These are phyloP conservation scores for Cyprinodon brontotheroides DNA, from an alignment of 2,113 vertebrate genomes.

Conservation along the genomic window DNA sequence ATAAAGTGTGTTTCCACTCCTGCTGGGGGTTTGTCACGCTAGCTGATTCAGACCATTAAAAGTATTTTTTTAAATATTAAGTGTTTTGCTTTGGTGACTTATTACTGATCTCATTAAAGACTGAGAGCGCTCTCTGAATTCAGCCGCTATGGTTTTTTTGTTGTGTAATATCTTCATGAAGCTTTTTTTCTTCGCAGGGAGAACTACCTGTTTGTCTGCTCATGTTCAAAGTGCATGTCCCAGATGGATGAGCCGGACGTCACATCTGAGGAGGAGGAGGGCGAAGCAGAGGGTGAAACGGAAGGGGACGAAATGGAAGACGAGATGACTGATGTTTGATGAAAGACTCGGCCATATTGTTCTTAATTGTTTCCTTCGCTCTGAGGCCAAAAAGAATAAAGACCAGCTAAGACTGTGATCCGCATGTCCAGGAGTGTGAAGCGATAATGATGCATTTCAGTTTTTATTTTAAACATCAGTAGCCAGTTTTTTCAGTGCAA, in stretches of 20 bases:
- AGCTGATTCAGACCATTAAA: conserved; percentile 25
- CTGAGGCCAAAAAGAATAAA: conserved; percentile 37
- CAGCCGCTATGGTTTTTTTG: not conserved
- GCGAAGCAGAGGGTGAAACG: conserved; percentile 82
- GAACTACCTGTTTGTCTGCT: conserved; percentile 96
- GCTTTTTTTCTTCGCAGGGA: conserved; percentile 80
- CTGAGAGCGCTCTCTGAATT: conserved; percentile 6
- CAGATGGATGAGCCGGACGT: conserved; percentile 89
- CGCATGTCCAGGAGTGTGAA: conserved; percentile 10
- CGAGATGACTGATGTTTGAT: conserved; percentile 98
- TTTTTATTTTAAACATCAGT: conserved; percentile 9
- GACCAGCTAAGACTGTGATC: conserved; percentile 15
- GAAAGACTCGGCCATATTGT: conserved; percentile 53
- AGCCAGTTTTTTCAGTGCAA: not conserved
- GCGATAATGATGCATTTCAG: conserved; percentile 8
- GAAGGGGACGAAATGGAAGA: conserved; percentile 95
- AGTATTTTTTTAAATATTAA: conserved; percentile 16
- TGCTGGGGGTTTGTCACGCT: not conserved
- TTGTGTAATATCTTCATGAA: conserved; percentile 30
- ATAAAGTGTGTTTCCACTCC: conserved; percentile 7
- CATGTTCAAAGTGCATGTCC: conserved; percentile 91
- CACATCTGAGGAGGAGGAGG: conserved; percentile 94
- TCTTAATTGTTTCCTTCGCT: conserved; percentile 22
- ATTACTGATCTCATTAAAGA: conserved; percentile 2
- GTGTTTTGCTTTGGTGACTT: not conserved